Evolutionary conservation across 2,797 vertebrate species (phyloP).

Genomic region (Hybognathus amarus): DNA sequence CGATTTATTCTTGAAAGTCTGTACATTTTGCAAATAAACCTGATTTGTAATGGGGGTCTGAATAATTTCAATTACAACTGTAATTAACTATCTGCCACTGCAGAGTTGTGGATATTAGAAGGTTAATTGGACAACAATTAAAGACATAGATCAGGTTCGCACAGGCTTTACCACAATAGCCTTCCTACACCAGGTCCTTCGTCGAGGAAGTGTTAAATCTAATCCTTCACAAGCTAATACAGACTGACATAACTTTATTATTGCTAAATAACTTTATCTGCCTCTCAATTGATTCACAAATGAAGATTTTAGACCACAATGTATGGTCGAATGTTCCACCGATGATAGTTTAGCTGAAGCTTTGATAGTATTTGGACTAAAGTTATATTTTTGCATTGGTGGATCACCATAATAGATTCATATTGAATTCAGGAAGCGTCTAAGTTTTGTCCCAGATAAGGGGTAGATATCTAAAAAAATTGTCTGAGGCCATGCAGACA

Average conservation of each 20-base stretch:
- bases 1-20: too few relatives aligned
- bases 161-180: slow-evolving; percentile 77
- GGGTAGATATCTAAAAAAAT: slow-evolving; percentile 63
- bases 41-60: too few relatives aligned
- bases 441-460: not conserved
- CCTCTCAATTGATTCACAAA: slow-evolving; percentile 72
- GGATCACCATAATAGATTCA: slow-evolving; percentile 70
- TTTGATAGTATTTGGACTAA: slow-evolving; percentile 68
- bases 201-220: slow-evolving; percentile 81
- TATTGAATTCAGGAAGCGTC: slow-evolving; percentile 4
- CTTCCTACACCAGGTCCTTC: slow-evolving; percentile 72
- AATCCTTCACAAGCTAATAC: slow-evolving; percentile 82
- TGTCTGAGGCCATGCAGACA: slow-evolving; percentile 52
- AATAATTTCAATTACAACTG: too few relatives aligned
- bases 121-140: slow-evolving; percentile 89
- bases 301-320: slow-evolving; percentile 72
- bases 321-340: slow-evolving; percentile 71
- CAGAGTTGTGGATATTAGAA: slow-evolving; percentile 82
- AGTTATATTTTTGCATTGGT: slow-evolving; percentile 20
- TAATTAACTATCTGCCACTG: slow-evolving; percentile 63
- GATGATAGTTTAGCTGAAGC: slow-evolving; percentile 78
- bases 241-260: slow-evolving; percentile 80
- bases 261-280: slow-evolving; percentile 77
- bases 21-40: too few relatives aligned
- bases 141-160: slow-evolving; percentile 80